Conservation (phyloP, 2,888 invertebrate species). For the Athripsodes cinereus region DNA sequence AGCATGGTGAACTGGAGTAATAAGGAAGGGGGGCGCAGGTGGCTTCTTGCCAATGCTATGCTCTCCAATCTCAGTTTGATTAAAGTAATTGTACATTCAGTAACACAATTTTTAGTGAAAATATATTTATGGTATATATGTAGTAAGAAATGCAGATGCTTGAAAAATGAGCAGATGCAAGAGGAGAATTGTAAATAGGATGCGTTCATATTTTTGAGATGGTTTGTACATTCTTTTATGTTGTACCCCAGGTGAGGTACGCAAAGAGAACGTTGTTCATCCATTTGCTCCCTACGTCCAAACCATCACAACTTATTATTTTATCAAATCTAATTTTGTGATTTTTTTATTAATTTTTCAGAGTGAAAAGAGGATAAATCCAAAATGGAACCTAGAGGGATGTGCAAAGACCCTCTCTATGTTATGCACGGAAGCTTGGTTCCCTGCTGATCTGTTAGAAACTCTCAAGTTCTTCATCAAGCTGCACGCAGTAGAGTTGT, state of each 20-base stretch:
- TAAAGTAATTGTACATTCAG: constrained; percentile 60
- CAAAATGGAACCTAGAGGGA: constrained; percentile 57
- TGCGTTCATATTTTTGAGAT: no score
- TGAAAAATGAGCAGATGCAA: constrained; percentile 7
- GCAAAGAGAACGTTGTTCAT: no score
- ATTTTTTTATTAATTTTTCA: constrained; percentile 34
- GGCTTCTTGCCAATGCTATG: constrained; percentile 57
- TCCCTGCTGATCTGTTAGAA: constrained; percentile 37
- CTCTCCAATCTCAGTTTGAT: constrained; percentile 62
- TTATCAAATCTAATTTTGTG: no score
- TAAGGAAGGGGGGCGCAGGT: constrained; percentile 40
- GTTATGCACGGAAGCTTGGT: constrained; percentile 23
- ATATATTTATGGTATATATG: no score
- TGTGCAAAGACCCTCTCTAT: constrained; percentile 50
- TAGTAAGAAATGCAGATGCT: no score
- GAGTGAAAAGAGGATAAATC: constrained; percentile 63
- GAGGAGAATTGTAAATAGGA: no score
- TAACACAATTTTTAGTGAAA: no score
- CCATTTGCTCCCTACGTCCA: no score
- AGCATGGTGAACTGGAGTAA: constrained; percentile 50
- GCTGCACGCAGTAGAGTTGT: constrained; percentile 8
- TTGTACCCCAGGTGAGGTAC: no score
- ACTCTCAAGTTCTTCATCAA: constrained; percentile 40
- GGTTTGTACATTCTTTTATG: no score
- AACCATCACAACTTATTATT: no score